These are phyloP conservation scores for Pollimyrus isidori DNA, from an alignment of 2,113 vertebrate species.

Conservation along the genomic window DNA sequence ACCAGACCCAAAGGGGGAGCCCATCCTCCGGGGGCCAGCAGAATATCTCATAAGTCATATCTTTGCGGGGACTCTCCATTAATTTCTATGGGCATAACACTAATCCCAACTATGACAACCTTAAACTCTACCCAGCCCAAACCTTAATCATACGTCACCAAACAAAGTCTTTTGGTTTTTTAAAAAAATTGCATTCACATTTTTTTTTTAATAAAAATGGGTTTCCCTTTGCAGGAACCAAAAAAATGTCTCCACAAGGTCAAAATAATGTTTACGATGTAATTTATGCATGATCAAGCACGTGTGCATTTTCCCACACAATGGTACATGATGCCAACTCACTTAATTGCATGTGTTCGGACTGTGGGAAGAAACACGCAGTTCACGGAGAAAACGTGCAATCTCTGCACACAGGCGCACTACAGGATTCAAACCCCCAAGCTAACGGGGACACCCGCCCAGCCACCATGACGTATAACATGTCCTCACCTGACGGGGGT, in stretches of 20 bases:
- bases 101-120: neutral
- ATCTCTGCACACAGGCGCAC: neutral
- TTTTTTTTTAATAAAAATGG: neutral
- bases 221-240: neutral
- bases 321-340: neutral
- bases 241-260: neutral
- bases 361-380: neutral
- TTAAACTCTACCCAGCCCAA: neutral
- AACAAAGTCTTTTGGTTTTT: neutral
- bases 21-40: no score
- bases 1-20: no score
- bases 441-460: neutral
- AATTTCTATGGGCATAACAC: neutral
- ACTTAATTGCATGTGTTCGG: neutral
- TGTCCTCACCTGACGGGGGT: constrained; percentile 1
- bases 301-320: neutral
- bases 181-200: neutral
- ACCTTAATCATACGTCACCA: neutral
- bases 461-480: neutral
- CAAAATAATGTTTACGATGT: neutral
- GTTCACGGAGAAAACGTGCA: neutral
- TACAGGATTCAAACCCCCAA: neutral
- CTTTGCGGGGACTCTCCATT: neutral
- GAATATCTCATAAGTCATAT: no score
- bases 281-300: neutral